Evolutionary conservation across 2,113 vertebrate genomes (phyloP), one percentile per base, ranked within the genome.

Genomic region (Hepsetus odoe): DNA sequence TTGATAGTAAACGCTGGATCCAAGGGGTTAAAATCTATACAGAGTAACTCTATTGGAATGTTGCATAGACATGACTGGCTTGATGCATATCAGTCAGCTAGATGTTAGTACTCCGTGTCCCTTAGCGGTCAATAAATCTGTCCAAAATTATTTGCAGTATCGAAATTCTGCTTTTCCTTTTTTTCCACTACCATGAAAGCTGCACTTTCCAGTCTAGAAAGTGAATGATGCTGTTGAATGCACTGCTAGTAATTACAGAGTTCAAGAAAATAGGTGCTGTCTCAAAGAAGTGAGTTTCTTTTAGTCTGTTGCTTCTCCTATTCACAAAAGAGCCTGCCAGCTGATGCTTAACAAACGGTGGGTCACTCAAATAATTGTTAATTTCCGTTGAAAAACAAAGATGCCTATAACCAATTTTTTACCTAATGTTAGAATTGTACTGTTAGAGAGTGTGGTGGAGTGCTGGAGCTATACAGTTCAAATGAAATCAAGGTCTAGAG

Each of bases 161-260:
- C n/a, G n/a, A n/a, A n/a, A n/a, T n/a, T n/a, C n/a, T n/a, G n/a
- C n/a, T n/a, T 83, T 86, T 88, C 85, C 83, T 89, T 88, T 91
- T 84, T 87, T 89, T 88, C 20, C 10, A 35, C 44, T 26, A 58
- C 85, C 83, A 87, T 90, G 86, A 85, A 83, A 80, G 90, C 88
- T 90, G 87, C 73, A 30, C 76, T 87, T 88, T 90, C 88, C 88
- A 91, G 90, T 88, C 89, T 79, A 81, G 84, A 82, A 88, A 92
- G 90, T 91, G 87, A 92, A 91, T 83, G 86, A 89, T 85, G 82
- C 84, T 84, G 87, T 87, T 88, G 90, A 91, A 91, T 91, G 82
- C 87, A 87, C 88, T 88, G 85, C 87, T 87, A 87, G 87, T 91
- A 91, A 93, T 91, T 91, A 89, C 88, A 88, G 84, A 91, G 88